These are phyloP conservation scores for Steromphala cineraria DNA, from an alignment of 2,888 invertebrate genomes.

Conservation along the genomic window DNA sequence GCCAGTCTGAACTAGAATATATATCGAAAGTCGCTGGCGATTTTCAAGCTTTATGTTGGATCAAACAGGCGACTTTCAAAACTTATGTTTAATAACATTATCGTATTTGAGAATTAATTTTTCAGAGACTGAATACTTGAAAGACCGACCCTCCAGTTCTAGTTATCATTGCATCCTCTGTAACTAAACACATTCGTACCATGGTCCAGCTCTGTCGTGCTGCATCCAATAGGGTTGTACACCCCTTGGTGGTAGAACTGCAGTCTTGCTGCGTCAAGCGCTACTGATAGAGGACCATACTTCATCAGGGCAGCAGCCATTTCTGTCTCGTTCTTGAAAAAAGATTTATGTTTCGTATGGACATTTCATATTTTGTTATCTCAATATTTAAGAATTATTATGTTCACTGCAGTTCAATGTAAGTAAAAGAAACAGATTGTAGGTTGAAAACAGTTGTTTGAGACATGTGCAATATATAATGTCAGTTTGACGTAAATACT, in stretches of 20 bases:
- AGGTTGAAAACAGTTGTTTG: not conserved
- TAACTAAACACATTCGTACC: not conserved
- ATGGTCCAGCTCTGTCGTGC: constrained; percentile 3
- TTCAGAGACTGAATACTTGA: no score
- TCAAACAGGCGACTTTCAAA: no score
- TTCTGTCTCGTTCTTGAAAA: constrained; percentile 61
- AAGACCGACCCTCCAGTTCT: no score
- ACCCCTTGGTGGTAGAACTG: constrained; percentile 36
- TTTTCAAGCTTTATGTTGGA: no score
- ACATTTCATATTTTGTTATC: not conserved
- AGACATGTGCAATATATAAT: no score
- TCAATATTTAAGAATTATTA: no score
- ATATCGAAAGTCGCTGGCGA: no score
- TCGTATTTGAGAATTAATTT: no score
- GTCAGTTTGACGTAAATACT: no score
- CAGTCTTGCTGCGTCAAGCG: constrained; percentile 62
- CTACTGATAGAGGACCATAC: constrained; percentile 66
- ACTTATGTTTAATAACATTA: no score
- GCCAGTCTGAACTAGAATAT: no score
- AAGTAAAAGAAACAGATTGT: not conserved
- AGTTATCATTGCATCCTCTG: no score
- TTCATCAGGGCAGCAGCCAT: constrained; percentile 64
- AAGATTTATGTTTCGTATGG: not conserved
- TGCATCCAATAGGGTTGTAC: not conserved
- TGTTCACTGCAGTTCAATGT: not conserved